These are phyloP conservation scores for Nomada fabriciana DNA, from an alignment of 2,888 invertebrate species.

Conservation along the genomic window DNA sequence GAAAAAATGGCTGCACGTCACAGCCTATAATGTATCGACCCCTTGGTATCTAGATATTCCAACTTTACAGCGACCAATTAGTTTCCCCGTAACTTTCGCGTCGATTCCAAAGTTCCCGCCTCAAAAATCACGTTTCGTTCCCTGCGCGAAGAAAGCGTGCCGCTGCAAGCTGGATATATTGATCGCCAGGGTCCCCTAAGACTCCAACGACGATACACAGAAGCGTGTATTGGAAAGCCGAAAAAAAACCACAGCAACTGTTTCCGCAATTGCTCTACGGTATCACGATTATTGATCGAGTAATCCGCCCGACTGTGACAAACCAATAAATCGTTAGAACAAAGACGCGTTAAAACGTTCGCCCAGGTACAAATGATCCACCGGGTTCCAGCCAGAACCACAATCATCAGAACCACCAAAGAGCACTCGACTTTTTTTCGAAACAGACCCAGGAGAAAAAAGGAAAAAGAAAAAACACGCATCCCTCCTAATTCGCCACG, in stretches of 20 bases:
- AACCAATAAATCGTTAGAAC: no score
- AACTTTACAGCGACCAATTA: slow-evolving; percentile 41
- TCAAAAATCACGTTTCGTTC: background rate
- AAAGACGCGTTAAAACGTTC: no score
- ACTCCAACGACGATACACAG: no score
- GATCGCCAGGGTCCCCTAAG: no score
- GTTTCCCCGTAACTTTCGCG: slow-evolving; percentile 28
- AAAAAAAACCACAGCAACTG: no score
- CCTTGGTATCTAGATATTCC: slow-evolving; percentile 45
- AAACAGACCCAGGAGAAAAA: background rate
- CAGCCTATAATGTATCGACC: slow-evolving; percentile 43
- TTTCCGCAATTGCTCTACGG: no score
- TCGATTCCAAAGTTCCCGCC: slow-evolving; percentile 20
- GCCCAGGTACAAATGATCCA: background rate
- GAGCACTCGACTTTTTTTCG: background rate
- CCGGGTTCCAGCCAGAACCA: background rate
- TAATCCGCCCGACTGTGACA: no score
- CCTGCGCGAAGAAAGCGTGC: background rate
- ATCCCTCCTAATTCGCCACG: background rate
- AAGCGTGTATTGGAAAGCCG: no score
- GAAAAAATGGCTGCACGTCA: slow-evolving; percentile 46
- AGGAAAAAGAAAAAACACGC: background rate
- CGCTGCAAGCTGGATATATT: background rate
- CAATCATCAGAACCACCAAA: background rate
- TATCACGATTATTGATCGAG: no score